Base-by-base conservation (phyloP, 2,888 invertebrate genomes). In the Allophyes oxyacanthae region DNA sequence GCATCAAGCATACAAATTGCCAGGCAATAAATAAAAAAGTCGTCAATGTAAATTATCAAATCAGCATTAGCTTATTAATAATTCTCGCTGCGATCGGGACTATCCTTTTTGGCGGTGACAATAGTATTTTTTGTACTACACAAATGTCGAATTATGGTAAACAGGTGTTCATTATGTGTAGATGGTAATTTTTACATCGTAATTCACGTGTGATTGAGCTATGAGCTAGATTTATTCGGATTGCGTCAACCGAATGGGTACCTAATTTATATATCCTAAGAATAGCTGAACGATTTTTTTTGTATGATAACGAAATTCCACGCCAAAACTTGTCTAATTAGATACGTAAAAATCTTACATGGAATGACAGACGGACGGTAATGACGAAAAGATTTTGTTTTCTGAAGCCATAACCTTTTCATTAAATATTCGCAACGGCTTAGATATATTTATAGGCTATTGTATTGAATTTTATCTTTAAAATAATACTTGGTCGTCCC, bases 121-220 rank as follows among this genome's bases (percentile, higher is more conserved):
- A 53, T 54, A 59, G 15, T 72, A 62, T 75, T 80, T 79, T 79
- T 79, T 75, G 62, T 64, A 57, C 58, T 54, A 53, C 58, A 65
- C 53, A 72, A 75, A 75, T 72, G 73, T 76, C 70, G 61, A 77
- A 75, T 81, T 80, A 84, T 75, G 69, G 67, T 63, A 74, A 79
- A 52, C 38, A 43, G 57, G 10, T 72, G 68, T 77, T 64, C 60
- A 69, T 66, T 69, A 64, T 44, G 28, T 56, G 50, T 55, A 59
- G 50, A 72, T 75, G 14, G 38, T 40, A 14, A 56, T 56, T 68
- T 54, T 52, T 55, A 51, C 50, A 51, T 54, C 45, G 46, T 58
- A 71, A 57, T 58, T 66, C 36, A 50, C 33, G 53, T 48, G 45
- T 28, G 20, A 53, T 71, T 57, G 34, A 53, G 11, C 6, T 42